Evolutionary conservation across 2,113 vertebrate species (phyloP), one percentile per base, ranked within the genome.

Genomic region (Alethe diademata): DNA sequence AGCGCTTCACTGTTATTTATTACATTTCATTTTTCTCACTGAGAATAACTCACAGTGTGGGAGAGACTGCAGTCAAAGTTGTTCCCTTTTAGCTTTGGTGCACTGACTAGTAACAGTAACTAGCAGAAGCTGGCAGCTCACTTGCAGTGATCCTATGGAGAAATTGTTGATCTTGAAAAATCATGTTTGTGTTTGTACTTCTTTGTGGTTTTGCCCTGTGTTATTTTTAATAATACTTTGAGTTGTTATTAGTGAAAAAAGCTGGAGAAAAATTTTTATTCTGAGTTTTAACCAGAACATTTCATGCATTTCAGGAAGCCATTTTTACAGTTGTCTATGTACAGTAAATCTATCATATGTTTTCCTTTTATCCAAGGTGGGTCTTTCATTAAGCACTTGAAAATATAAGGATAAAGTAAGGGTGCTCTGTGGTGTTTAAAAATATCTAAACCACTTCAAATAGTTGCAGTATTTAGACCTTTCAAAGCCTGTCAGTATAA

Each of bases 51-150:
- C 24, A 8, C 0, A 1, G 13, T 35, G 19, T 4, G 36, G 12
- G 2, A 14, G 26, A 25, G 35, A 12, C 29, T 56, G 29, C 22
- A 69, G 11, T 76, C 35, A 12, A 69, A 79, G 62, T 58, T 56
- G 25, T 84, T 92, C 50, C 60, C 93, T 69, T 72, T 69, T 76
- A 85, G 35, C 66, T 86, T 89, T 57, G 22, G 11, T 81, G 43
- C 13, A 42, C 76, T 91, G 66, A 79, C 36, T 51, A 24, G 14
- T 88, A 70, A 45, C 56, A 36, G 72, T 65, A 79, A 38, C 48
- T 90, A 69, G 62, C 71, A 93, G 72, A 82, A 91, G 57, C 86
- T 96, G 97, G 90, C 79, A 81, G 56, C 85, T 74, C 36, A 17
- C 20, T 87, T 81, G 31, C 60, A 43, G 11, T 69, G 40, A 71